phyloP scores from a whole-genome alignment of 2,113 vertebrate species.

The Cinclus mexicanus region DNA sequence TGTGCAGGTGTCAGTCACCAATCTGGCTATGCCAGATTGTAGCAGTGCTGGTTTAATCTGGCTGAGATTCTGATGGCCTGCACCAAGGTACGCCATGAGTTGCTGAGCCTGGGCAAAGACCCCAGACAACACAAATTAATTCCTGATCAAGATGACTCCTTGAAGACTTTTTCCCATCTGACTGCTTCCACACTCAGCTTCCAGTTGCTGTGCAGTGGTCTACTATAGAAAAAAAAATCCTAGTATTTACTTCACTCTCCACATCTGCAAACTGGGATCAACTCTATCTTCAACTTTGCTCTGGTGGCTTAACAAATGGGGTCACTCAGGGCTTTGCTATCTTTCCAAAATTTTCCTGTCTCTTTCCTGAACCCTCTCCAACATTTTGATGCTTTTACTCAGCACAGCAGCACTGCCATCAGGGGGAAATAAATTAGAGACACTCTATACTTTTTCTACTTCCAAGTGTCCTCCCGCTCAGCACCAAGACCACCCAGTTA shows the following conservation, averaged over 20 bases:
- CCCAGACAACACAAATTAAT: not conserved
- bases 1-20: not conserved
- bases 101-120: not conserved
- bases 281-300: not conserved
- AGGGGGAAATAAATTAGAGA: not conserved
- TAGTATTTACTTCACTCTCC: not conserved
- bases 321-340: not conserved
- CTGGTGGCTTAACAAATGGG: fast-evolving
- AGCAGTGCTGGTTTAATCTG: not conserved
- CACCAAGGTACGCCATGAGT: not conserved
- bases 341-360: not conserved
- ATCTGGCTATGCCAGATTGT: not conserved
- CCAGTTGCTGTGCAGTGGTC: not conserved
- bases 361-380: not conserved
- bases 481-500: not conserved
- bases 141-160: not conserved
- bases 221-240: not conserved
- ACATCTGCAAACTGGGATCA: not conserved
- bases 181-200: not conserved
- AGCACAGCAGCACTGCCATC: not conserved
- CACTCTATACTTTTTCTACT: not conserved
- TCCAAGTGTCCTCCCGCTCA: not conserved
- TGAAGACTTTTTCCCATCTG: not conserved
- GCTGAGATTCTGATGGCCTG: not conserved
- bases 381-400: not conserved